Evolutionary conservation across 2,888 invertebrate genomes (phyloP), one percentile per base, ranked within the genome.

Genomic region (Sipunculus nudus): DNA sequence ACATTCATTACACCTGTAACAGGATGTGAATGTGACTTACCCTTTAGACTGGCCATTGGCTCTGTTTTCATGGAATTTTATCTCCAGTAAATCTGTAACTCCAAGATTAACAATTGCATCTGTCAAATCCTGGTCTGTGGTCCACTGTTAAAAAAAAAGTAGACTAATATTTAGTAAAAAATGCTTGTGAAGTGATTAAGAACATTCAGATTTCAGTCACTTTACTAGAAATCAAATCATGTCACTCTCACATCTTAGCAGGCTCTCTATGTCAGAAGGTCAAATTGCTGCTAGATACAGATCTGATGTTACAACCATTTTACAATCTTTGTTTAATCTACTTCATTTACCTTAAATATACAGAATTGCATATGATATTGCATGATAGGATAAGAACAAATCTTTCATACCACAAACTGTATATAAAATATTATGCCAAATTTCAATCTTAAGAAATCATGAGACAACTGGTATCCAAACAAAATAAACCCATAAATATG

Each of bases 1-100:
- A 38, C 13, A 38, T 38, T 38, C 38, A 13, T 38, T 13, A 38
- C 13, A 38, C 38, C 38, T 13, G 13, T 13, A 38, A n/a, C n/a
- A 38, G 38, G 13, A 38, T 38, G 13, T 38, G n/a, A 13, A 35
- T 25, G 75, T 56, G 71, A 77, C 65, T 78, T 78, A 82, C 85
- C 99, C 96, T 87, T 98, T 98, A 0, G 96, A 96, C 85, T 97
- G 97, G 28, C 98, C 98, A 87, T 98, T 98, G 35, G 96, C 92
- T 77, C 98, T 89, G 87, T 99, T 99, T 86, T 99, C 99, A 86
- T 97, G 97, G 86, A 99, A 99, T 86, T 98, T 98, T 38, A 99
- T 96, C 83, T 99, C 99, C 77, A 96, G 89, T 79, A 99, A 91
- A 86, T 99, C 98, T 57, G 88, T 89, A 5, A 97, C 92, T 48